These are phyloP conservation scores for Meloidogyne hapla DNA, from an alignment of 1,140 invertebrate genomes.

Conservation along the genomic window DNA sequence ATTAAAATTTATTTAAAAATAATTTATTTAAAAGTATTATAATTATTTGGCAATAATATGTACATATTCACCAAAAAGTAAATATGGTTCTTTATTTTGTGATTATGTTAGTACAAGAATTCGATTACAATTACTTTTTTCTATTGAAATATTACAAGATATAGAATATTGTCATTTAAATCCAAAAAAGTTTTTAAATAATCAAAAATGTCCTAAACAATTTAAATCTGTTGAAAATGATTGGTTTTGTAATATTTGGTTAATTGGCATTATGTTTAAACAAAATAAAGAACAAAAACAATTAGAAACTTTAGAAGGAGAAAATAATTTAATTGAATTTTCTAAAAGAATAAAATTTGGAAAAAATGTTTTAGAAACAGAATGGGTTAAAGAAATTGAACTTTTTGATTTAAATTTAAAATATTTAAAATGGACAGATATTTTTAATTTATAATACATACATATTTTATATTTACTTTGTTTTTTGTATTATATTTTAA, in stretches of 20 bases:
- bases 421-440: no score
- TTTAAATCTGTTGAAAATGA: background rate
- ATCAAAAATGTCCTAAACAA: background rate
- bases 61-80: background rate
- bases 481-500: no score
- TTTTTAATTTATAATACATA: no score
- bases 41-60: background rate
- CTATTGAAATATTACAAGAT: constrained; percentile 7
- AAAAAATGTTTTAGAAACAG: background rate
- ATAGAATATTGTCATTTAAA: constrained; percentile 2
- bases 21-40: no score
- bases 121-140: constrained; percentile 13
- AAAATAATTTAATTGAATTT: background rate
- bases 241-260: background rate
- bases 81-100: background rate
- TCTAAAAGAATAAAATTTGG: background rate
- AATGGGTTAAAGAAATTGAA: background rate
- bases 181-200: background rate
- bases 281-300: background rate
- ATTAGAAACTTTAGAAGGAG: background rate
- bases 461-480: no score
- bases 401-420: background rate
- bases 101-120: constrained; percentile 12
- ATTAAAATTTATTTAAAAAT: background rate
- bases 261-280: background rate